Conservation (phyloP, 2,888 invertebrate genomes). For the Phorcus lineatus region DNA sequence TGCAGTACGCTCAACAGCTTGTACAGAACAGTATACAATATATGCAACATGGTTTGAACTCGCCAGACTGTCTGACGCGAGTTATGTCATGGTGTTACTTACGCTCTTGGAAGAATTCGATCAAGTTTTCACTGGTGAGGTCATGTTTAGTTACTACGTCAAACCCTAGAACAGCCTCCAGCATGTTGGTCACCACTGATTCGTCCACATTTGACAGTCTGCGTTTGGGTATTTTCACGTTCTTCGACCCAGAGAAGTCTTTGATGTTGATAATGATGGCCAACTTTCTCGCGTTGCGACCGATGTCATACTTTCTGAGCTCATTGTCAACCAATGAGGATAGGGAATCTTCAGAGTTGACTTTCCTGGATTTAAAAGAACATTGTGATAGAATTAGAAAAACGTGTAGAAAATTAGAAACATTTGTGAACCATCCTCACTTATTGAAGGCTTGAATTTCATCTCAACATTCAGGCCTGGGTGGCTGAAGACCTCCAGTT, state of each 20-base stretch:
- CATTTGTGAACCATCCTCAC: no score
- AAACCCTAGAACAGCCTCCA: neutral
- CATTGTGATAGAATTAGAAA: no score
- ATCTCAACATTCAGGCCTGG: no score
- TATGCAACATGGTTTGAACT: no score
- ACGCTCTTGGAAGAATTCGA: neutral
- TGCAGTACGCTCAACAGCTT: no score
- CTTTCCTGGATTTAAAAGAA: neutral
- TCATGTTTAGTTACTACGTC: neutral
- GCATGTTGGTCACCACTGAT: neutral
- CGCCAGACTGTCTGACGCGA: neutral
- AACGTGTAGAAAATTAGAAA: no score
- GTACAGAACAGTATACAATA: no score
- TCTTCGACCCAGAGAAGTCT: neutral
- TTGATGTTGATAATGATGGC: slow-evolving; percentile 5
- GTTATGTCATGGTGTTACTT: neutral
- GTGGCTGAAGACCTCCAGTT: no score
- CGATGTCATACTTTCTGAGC: neutral
- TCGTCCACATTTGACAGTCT: neutral
- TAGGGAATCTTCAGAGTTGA: neutral
- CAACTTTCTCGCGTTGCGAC: neutral
- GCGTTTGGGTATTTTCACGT: neutral
- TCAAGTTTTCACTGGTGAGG: neutral
- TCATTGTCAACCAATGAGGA: neutral
- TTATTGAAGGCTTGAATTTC: no score